Conservation (phyloP, 1,140 invertebrate genomes). For the Planococcus citri region DNA sequence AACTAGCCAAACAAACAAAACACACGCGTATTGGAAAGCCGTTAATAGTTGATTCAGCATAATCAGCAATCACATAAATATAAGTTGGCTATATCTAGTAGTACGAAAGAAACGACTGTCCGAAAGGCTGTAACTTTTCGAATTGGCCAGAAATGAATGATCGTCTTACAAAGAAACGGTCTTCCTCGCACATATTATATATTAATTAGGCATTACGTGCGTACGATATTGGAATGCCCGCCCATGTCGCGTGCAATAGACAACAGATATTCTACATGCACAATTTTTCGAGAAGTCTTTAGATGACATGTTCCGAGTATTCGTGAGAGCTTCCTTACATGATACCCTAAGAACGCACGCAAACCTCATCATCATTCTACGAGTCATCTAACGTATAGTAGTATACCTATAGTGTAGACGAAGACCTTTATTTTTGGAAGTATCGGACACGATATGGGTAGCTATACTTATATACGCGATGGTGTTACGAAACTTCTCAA, state of each 20-base stretch:
- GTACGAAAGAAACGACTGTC: conserved; percentile 4
- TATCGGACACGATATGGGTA: background rate
- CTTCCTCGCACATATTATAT: conserved; percentile 19
- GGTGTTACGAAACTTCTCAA: no score
- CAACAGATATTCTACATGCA: conserved; percentile 18
- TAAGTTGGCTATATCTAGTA: no score
- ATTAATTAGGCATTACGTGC: conserved; percentile 20
- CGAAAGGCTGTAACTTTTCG: conserved; percentile 6
- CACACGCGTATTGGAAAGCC: no score
- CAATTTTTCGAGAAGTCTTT: conserved; percentile 20
- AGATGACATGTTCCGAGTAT: conserved; percentile 17
- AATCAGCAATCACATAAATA: no score
- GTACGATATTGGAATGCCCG: conserved; percentile 19
- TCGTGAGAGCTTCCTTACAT: conserved; percentile 19
- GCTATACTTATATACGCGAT: no score
- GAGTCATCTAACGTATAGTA: background rate
- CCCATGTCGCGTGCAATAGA: conserved; percentile 18
- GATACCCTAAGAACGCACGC: conserved; percentile 12
- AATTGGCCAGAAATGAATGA: conserved; percentile 16
- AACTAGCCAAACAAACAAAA: no score
- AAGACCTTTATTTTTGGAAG: background rate
- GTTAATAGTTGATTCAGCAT: no score
- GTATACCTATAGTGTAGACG: no score
- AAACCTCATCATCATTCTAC: conserved; percentile 12
- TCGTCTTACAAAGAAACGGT: conserved; percentile 19